Conservation (phyloP, 2,113 vertebrate species). For the Coptodon rendalli region DNA sequence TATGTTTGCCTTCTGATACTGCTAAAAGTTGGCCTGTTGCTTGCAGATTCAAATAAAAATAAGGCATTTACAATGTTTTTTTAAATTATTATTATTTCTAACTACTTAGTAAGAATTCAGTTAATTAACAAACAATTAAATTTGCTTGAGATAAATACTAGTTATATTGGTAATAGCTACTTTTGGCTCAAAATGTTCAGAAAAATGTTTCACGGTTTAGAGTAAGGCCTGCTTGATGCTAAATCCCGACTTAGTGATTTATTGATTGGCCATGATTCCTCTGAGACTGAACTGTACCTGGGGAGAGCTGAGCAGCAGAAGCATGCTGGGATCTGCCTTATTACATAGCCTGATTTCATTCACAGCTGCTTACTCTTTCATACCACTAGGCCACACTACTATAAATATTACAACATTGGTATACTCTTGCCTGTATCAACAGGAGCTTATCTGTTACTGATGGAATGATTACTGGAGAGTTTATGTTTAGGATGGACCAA, state of each 20-base stretch:
- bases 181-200: neutral
- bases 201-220: neutral
- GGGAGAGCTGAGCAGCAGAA: neutral
- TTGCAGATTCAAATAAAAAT: neutral
- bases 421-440: neutral
- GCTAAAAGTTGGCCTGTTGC: neutral
- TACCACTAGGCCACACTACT: neutral
- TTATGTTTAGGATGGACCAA: neutral
- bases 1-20: neutral
- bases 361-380: neutral
- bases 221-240: neutral
- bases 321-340: neutral
- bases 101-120: neutral
- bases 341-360: conserved; percentile 1
- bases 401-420: neutral
- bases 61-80: neutral
- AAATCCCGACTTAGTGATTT: neutral
- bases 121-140: neutral
- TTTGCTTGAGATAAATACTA: neutral
- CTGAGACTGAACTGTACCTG: neutral
- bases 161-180: neutral
- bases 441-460: conserved; percentile 24
- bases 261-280: neutral
- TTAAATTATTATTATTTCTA: neutral
- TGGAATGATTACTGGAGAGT: neutral